Base-by-base conservation (phyloP, 2,888 invertebrate species). In the Agrochola litura region DNA sequence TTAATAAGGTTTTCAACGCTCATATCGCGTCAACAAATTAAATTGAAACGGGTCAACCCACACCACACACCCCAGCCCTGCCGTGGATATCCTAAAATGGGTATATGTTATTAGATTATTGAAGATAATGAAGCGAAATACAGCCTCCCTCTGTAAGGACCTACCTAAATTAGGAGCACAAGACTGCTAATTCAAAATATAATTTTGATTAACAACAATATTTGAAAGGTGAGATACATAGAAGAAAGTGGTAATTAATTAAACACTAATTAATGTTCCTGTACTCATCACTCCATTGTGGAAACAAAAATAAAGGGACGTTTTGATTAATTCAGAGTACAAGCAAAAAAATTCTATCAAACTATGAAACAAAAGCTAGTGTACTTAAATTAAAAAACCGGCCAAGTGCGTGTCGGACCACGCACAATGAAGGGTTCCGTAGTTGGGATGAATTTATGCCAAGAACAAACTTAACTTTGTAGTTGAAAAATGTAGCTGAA, bases 31-130 rank as follows among this genome's bases (percentile, higher is more conserved):
- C 73, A 81, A 68, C 70, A 75, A 77, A 71, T 84, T 76, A 81
- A 76, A 81, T 71, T 81, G 81, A 81, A 76, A 67, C 76, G 81
- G 81, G 81, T 81, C 76, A 76, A 76, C 81, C 66, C 81, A 70
- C 66, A 71, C 70, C 80, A 65, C 61, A 52, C 30, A 54, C 81
- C 68, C 43, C 25, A 37, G 52, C 56, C 58, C 37, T 65, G 49
- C 61, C 61, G 66, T 81, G 52, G 49, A 81, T 70, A 66, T 81
- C 66, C 66, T 43, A 81, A 76, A 81, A 76, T 71, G 70, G n/a
- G 66, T 70, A 63, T 63, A 58, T 71, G 19, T 69, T 81, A 81
- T 81, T 80, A 81, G 25, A 75, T 80, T 74, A 81, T 81, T 80
- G 58, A 60, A 81, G 41, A 75, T 79, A 73, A 79, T 66, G n/a